These are phyloP conservation scores for Sarcophaga peregrina DNA, from an alignment of 1,140 invertebrate genomes.

Conservation along the genomic window DNA sequence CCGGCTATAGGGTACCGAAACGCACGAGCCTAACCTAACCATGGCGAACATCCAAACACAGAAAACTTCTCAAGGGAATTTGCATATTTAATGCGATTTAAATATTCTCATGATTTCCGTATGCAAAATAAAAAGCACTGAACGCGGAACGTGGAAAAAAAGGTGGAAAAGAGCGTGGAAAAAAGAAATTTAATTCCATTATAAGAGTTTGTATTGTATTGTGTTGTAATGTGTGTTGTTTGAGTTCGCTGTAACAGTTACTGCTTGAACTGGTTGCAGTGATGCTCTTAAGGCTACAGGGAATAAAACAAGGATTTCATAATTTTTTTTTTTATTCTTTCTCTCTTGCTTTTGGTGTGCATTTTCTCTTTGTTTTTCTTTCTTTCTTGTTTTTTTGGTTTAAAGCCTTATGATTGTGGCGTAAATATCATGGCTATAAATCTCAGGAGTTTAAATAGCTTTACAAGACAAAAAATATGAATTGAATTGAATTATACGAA, in stretches of 20 bases:
- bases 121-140: not conserved
- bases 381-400: too few relatives aligned
- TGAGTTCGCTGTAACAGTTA: not conserved
- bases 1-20: not conserved
- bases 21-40: not conserved
- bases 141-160: not conserved
- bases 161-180: too few relatives aligned
- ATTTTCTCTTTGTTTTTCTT: not conserved
- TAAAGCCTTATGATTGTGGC: not conserved
- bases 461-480: not conserved
- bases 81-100: conserved; percentile 17
- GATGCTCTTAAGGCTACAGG: not conserved
- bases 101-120: conserved; percentile 7
- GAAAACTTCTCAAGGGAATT: conserved; percentile 2
- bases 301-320: not conserved
- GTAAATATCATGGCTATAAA: conserved; percentile 24
- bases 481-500: not conserved
- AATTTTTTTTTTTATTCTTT: not conserved
- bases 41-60: not conserved
- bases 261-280: not conserved
- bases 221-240: not conserved
- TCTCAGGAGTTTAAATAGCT: not conserved
- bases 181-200: not conserved
- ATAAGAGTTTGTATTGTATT: not conserved
- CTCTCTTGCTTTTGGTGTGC: too few relatives aligned